Conservation (phyloP, 2,113 vertebrate genomes). For the Takifugu bimaculatus region DNA sequence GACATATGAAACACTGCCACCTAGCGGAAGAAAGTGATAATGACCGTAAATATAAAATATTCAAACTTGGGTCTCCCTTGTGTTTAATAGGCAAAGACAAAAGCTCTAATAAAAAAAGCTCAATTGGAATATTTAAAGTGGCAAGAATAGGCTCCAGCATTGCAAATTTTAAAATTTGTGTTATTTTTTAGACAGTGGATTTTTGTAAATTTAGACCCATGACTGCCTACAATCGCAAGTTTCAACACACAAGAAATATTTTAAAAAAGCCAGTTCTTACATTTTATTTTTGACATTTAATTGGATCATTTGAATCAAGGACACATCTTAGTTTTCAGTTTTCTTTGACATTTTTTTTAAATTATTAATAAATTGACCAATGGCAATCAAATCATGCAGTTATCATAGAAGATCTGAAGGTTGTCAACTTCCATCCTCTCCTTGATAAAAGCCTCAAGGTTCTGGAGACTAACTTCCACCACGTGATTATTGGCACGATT, state of each 20-base stretch:
- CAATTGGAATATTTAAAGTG: no score
- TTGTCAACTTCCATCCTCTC: constrained; percentile 70
- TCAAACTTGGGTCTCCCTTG: no score
- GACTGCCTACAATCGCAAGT: no score
- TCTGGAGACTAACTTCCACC: constrained; percentile 67
- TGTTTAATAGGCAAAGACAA: not conserved
- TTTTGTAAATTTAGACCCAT: not conserved
- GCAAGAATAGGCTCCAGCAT: no score
- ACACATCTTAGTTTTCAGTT: not conserved
- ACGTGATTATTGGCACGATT: constrained; percentile 65
- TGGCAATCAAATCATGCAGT: constrained; percentile 45
- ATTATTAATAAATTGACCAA: no score
- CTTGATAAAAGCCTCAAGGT: constrained; percentile 70
- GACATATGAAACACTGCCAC: not conserved
- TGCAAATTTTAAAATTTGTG: no score
- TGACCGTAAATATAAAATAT: no score
- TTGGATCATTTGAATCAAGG: not conserved
- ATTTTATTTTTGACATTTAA: constrained; percentile 15
- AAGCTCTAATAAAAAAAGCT: no score
- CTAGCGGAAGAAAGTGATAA: not conserved
- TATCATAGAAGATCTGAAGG: constrained; percentile 74
- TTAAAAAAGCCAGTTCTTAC: no score
- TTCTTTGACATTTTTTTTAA: not conserved
- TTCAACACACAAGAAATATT: no score
- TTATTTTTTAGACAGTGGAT: no score